Evolutionary conservation across 2,888 invertebrate genomes (phyloP).

Genomic region (Entomobrya multifasciata): DNA sequence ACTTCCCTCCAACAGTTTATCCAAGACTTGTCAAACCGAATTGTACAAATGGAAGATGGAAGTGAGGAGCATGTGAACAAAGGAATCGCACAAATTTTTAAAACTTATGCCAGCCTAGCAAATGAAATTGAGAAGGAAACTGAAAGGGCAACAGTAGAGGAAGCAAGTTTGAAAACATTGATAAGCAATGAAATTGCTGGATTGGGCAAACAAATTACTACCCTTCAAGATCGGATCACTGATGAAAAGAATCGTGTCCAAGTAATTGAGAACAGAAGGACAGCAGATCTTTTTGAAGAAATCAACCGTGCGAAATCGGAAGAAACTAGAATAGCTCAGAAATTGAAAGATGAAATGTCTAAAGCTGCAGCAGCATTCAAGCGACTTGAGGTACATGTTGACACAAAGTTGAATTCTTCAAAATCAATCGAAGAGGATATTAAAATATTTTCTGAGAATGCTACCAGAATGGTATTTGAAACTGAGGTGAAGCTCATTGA

Average conservation of each 20-base stretch:
- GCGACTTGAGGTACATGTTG: slow-evolving; percentile 58
- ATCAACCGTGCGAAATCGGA: slow-evolving; percentile 57
- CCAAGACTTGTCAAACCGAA: slow-evolving; percentile 30
- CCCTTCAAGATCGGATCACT: slow-evolving; percentile 58
- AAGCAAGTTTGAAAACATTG: slow-evolving; percentile 29
- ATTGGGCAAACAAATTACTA: slow-evolving; percentile 48
- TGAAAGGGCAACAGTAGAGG: slow-evolving; percentile 52
- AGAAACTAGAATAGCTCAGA: slow-evolving; percentile 45
- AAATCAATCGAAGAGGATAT: not conserved
- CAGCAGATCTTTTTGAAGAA: slow-evolving; percentile 64
- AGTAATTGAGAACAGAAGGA: slow-evolving; percentile 55
- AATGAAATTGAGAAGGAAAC: slow-evolving; percentile 66
- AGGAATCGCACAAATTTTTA: slow-evolving; percentile 63
- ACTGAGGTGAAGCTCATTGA: slow-evolving; percentile 42
- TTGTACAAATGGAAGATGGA: slow-evolving; percentile 47
- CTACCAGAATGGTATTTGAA: not conserved
- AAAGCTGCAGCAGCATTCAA: slow-evolving; percentile 66
- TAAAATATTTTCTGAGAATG: not conserved
- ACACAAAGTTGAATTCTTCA: slow-evolving; percentile 36
- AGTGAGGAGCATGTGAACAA: slow-evolving; percentile 39
- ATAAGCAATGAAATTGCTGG: slow-evolving; percentile 36
- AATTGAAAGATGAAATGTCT: slow-evolving; percentile 61
- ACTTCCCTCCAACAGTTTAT: slow-evolving; percentile 51
- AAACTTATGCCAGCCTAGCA: slow-evolving; percentile 61
- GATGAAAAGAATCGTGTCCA: slow-evolving; percentile 66